Conservation (phyloP, 2,888 invertebrate species). For the Melikaiella ostensackeni region DNA sequence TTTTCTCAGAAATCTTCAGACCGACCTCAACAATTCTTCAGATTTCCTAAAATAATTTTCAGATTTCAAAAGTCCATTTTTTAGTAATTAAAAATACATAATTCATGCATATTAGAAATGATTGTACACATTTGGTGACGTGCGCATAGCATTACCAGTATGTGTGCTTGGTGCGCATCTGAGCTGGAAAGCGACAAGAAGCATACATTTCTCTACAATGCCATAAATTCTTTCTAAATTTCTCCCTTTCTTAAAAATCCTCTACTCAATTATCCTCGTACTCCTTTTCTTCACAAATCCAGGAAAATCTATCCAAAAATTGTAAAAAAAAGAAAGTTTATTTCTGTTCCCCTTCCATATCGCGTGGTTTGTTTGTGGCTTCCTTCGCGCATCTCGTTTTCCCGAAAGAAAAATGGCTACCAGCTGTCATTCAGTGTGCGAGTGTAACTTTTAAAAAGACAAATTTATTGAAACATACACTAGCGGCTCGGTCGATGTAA, state of each 20-base stretch:
- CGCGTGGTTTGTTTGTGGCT: constrained; percentile 46
- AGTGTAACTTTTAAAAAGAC: constrained; percentile 49
- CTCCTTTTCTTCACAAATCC: neutral
- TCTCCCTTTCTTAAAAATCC: neutral
- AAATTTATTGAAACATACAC: constrained; percentile 21
- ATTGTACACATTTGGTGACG: no score
- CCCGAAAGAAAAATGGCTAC: constrained; percentile 66
- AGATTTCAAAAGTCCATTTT: no score
- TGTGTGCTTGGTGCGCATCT: no score
- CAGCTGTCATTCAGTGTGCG: constrained; percentile 63
- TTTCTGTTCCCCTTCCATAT: constrained; percentile 32
- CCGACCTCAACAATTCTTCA: no score
- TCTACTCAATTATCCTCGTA: neutral
- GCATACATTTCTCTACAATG: constrained; percentile 5
- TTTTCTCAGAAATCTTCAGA: no score
- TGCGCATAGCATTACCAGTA: no score
- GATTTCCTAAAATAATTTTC: no score
- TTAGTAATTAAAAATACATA: no score
- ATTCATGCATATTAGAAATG: no score
- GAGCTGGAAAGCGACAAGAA: neutral
- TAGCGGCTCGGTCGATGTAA: constrained; percentile 42
- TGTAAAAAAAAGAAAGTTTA: neutral
- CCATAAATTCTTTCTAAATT: neutral
- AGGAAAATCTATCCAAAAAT: neutral
- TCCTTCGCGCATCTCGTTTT: constrained; percentile 64